These are phyloP conservation scores for Catajapyx aquilonaris DNA, from an alignment of 1,140 invertebrate genomes.

Conservation along the genomic window DNA sequence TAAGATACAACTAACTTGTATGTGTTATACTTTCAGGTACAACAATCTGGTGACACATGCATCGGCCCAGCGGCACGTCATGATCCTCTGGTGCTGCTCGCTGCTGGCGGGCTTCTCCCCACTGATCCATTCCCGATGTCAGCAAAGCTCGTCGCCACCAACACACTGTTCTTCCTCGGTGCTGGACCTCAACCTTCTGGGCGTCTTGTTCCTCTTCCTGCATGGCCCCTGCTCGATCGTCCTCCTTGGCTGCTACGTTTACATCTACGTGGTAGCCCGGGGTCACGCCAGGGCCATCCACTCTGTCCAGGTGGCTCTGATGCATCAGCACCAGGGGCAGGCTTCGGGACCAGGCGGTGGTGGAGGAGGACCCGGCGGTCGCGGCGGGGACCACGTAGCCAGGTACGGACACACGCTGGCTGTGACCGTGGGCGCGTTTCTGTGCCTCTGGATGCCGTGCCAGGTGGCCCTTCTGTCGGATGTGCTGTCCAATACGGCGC, in stretches of 20 bases:
- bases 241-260: conserved; percentile 36
- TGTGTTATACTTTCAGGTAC: conserved; percentile 17
- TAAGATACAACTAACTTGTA: no score
- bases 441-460: conserved; percentile 38
- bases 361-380: neutral
- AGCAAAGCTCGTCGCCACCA: conserved; percentile 9
- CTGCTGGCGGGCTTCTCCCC: conserved; percentile 30
- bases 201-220: conserved; percentile 29
- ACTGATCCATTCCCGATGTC: conserved; percentile 23
- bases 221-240: conserved; percentile 32
- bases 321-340: no score
- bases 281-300: conserved; percentile 40
- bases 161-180: conserved; percentile 26
- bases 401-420: conserved; percentile 38
- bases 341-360: no score
- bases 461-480: conserved; percentile 35
- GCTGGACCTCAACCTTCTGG: conserved; percentile 24
- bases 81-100: conserved; percentile 35
- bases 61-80: conserved; percentile 32
- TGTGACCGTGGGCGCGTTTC: conserved; percentile 35
- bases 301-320: conserved; percentile 35
- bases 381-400: neutral
- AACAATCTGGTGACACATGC: conserved; percentile 38
- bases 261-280: conserved; percentile 39
- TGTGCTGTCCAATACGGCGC: conserved; percentile 25